A percentile compares a stretch with the other conserved stretches of the same genome.
phyloP scores from a whole-genome alignment of 2,888 invertebrate species.

The Phaedon cochleariae region DNA sequence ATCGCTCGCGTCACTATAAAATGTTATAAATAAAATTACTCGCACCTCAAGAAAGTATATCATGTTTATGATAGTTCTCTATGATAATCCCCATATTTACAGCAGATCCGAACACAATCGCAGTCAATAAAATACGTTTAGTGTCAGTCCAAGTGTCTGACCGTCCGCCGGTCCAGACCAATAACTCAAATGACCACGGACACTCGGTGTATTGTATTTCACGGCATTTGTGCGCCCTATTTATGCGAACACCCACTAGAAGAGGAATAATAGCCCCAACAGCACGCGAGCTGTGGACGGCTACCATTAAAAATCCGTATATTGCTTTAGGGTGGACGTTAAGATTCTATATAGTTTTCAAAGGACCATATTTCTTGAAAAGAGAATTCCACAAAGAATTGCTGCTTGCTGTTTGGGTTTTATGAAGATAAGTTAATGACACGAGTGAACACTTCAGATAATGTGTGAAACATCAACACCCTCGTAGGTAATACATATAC shows the following conservation, averaged over 20 bases:
- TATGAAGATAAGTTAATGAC: not conserved
- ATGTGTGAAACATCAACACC: not conserved
- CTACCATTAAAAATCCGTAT: conserved; percentile 11
- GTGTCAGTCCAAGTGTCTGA: conserved; percentile 41
- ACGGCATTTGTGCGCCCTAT: conserved; percentile 27
- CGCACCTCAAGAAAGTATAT: conserved; percentile 35
- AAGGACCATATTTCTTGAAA: not conserved
- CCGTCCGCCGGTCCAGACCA: conserved; percentile 42
- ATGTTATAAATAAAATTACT: conserved; percentile 33
- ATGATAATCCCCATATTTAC: conserved; percentile 51
- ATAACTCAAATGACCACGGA: conserved; percentile 51
- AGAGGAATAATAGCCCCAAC: conserved; percentile 17
- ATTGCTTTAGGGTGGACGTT: not conserved
- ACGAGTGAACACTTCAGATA: not conserved
- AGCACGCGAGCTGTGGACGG: conserved; percentile 28
- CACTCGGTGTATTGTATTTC: conserved; percentile 30
- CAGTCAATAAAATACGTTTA: conserved; percentile 52
- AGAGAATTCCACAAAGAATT: not conserved
- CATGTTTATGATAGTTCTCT: conserved; percentile 35
- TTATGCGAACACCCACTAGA: conserved; percentile 36
- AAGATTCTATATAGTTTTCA: not conserved
- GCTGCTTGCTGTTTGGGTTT: not conserved
- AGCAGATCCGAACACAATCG: conserved; percentile 47
- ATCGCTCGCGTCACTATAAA: conserved; percentile 4
- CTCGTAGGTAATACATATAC: too few relatives aligned